These are phyloP conservation scores for Psococerastis gibbosa DNA, from an alignment of 2,888 invertebrate species.

Conservation along the genomic window DNA sequence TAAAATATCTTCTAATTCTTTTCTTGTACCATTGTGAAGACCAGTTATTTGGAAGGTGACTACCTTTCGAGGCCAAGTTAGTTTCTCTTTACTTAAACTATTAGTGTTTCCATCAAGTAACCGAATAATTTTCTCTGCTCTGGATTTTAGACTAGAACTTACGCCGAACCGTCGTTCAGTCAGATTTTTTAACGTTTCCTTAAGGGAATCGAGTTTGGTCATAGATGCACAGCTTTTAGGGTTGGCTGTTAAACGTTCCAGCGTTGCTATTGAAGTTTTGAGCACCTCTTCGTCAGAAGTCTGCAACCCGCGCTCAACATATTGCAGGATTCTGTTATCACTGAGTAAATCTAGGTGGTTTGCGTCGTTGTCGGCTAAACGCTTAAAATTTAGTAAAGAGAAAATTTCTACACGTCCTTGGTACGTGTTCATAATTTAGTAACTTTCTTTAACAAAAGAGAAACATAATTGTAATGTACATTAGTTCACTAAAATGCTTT, in stretches of 20 bases:
- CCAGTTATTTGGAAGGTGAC: slow-evolving; percentile 1
- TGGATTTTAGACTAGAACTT: neutral
- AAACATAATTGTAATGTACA: no score
- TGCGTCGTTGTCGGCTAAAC: slow-evolving; percentile 3
- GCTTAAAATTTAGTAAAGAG: slow-evolving; percentile 4
- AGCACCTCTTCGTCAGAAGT: slow-evolving; percentile 3
- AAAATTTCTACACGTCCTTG: neutral
- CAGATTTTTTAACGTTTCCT: neutral
- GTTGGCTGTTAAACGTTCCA: neutral
- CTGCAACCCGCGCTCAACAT: neutral
- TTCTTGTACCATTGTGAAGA: neutral
- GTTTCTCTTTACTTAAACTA: neutral
- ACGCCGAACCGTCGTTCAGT: neutral
- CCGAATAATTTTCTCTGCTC: slow-evolving; percentile 3
- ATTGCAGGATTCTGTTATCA: neutral
- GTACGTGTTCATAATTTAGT: no score
- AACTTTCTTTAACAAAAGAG: no score
- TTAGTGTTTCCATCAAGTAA: neutral
- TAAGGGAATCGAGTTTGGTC: neutral
- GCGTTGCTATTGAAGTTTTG: slow-evolving; percentile 1
- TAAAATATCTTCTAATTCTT: slow-evolving; percentile 9
- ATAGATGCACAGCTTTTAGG: neutral
- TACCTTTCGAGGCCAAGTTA: neutral
- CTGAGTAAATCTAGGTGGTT: neutral
- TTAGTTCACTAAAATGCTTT: no score